Conservation (phyloP, 2,797 vertebrate species). For the Dallia pectoralis region DNA sequence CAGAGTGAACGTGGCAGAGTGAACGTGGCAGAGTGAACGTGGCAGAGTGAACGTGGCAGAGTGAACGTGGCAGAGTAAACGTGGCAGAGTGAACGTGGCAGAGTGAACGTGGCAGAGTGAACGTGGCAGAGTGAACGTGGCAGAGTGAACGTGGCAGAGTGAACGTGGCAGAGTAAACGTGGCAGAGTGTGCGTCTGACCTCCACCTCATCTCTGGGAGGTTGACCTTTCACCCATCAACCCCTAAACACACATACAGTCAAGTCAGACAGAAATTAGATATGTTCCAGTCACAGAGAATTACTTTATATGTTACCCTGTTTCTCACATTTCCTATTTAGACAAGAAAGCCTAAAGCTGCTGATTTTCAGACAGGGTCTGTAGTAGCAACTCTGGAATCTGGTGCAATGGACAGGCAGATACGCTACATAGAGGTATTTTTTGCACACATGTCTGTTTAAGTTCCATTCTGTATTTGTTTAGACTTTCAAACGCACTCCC, state of each 20-base stretch:
- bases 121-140: too few relatives aligned
- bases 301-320: background rate
- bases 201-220: background rate
- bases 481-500: background rate
- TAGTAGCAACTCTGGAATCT: background rate
- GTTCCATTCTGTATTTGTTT: background rate
- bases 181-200: background rate
- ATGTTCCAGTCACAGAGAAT: background rate
- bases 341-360: background rate
- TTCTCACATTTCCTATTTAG: background rate
- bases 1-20: too few relatives aligned
- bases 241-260: background rate
- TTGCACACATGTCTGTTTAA: background rate
- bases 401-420: background rate
- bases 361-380: background rate
- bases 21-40: too few relatives aligned
- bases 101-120: too few relatives aligned
- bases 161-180: too few relatives aligned
- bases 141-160: too few relatives aligned
- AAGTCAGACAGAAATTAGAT: background rate
- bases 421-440: background rate
- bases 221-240: background rate
- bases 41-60: too few relatives aligned
- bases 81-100: too few relatives aligned
- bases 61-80: too few relatives aligned